Base-by-base conservation (phyloP, 1,140 invertebrate genomes). In the Homarus americanus region DNA sequence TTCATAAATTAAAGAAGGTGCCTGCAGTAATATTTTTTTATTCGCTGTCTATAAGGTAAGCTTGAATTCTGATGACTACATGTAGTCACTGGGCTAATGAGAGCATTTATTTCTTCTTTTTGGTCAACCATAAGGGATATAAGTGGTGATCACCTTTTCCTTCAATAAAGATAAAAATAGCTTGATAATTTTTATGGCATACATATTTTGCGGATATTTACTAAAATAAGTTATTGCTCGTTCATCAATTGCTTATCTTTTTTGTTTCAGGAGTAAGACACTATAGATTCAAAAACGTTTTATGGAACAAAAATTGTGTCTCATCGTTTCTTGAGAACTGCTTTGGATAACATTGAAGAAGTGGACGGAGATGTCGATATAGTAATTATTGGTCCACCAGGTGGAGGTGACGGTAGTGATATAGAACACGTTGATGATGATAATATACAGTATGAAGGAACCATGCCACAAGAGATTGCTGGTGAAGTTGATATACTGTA, bases 341-440 rank as follows among this genome's bases (percentile, higher is more conserved):
- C 93, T 89, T 76, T 88, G 41, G 92, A 91, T 58, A 93, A 93
- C 73, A 92, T 92, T 63, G 49, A 93, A 93, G 93, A 93, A 41
- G 93, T 93, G 32, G 92, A 93, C 76, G 87, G 93, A 78, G 91
- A 92, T 44, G 87, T 91, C 85, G 92, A 93, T 40, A 93, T 93
- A 80, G 91, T 93, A 86, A 92, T 79, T 92, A 93, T 41, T 63
- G 78, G 69, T 5, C 84, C 49, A 89, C 44, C 72, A 92, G 44
- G 66, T 86, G 80, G 69, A 38, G 90, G 90, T 87, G 80, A 82
- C 36, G 82, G 82, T 0, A 85, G 82, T 72, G 63, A 85, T 69
- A 85, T 85, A 5, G 82, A 85, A 85, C 63, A 69, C 0, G 58
- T 41, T 10, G 82, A 85, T 75, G 82, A 85, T n/a, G 69, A 85